These are phyloP conservation scores for Micrasema minimum DNA, from an alignment of 1,140 invertebrate genomes.

Conservation along the genomic window DNA sequence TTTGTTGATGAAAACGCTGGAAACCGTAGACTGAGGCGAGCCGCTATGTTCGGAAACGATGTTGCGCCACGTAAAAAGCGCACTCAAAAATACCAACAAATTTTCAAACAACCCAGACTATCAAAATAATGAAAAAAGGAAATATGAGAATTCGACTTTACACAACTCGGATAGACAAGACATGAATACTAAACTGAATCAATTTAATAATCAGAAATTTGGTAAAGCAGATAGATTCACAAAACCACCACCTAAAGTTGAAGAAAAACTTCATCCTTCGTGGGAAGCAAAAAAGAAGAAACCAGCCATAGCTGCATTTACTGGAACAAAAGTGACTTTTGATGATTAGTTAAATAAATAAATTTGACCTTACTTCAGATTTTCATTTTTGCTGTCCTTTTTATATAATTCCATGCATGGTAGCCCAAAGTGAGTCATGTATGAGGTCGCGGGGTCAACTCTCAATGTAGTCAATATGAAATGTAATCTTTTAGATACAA, in stretches of 20 bases:
- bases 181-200: neutral
- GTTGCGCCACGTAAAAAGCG: constrained; percentile 54
- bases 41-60: constrained; percentile 62
- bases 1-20: neutral
- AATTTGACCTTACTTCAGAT: neutral
- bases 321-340: constrained; percentile 61
- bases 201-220: constrained; percentile 12
- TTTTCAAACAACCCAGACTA: neutral
- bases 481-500: no score
- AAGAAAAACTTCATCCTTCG: constrained; percentile 69
- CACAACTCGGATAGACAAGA: constrained; percentile 9
- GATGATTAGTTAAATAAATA: constrained; percentile 55
- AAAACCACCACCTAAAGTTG: constrained; percentile 17
- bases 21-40: constrained; percentile 62
- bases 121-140: constrained; percentile 22
- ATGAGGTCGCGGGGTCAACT: no score
- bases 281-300: constrained; percentile 71
- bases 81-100: neutral
- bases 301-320: constrained; percentile 61
- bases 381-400: neutral
- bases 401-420: no score
- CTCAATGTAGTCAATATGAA: no score
- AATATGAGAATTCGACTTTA: constrained; percentile 47
- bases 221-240: neutral
- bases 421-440: no score